These are phyloP conservation scores for Stictocephala bisonia DNA, from an alignment of 2,888 invertebrate species.

Conservation along the genomic window DNA sequence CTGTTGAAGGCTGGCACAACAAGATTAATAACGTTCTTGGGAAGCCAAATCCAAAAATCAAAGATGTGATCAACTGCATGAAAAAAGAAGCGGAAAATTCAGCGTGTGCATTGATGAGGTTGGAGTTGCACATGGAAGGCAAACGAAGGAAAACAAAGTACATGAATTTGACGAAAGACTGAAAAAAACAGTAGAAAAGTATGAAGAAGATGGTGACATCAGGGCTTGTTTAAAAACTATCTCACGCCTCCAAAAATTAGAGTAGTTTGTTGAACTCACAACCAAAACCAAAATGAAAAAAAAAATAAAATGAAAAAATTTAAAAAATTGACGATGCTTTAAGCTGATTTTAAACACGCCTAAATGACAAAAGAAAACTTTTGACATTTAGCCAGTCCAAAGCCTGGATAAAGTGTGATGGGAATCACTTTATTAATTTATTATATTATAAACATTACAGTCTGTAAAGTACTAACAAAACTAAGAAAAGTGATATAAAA, in stretches of 20 bases:
- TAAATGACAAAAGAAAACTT: slow-evolving; percentile 4
- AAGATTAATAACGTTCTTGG: no score
- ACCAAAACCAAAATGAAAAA: background rate
- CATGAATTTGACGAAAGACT: slow-evolving; percentile 20
- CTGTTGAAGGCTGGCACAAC: no score
- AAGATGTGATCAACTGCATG: slow-evolving; percentile 14
- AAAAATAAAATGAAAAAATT: no score
- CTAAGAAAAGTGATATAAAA: no score
- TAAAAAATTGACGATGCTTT: slow-evolving; percentile 16
- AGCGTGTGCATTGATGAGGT: slow-evolving; percentile 2
- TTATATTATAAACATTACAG: no score
- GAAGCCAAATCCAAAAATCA: slow-evolving; percentile 4
- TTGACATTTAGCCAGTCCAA: no score
- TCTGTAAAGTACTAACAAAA: no score
- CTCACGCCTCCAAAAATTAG: background rate
- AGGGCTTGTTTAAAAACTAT: slow-evolving; percentile 2
- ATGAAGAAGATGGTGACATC: slow-evolving; percentile 2
- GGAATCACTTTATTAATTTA: slow-evolving; percentile 1
- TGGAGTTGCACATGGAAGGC: slow-evolving; percentile 12
- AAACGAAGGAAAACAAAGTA: background rate
- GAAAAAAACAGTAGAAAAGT: slow-evolving; percentile 4
- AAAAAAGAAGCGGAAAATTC: slow-evolving; percentile 26
- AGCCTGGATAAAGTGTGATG: slow-evolving; percentile 4
- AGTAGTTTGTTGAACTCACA: background rate
- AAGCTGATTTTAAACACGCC: slow-evolving; percentile 31